These are phyloP conservation scores for Philereme vetulata DNA, from an alignment of 2,888 invertebrate genomes.

Conservation along the genomic window DNA sequence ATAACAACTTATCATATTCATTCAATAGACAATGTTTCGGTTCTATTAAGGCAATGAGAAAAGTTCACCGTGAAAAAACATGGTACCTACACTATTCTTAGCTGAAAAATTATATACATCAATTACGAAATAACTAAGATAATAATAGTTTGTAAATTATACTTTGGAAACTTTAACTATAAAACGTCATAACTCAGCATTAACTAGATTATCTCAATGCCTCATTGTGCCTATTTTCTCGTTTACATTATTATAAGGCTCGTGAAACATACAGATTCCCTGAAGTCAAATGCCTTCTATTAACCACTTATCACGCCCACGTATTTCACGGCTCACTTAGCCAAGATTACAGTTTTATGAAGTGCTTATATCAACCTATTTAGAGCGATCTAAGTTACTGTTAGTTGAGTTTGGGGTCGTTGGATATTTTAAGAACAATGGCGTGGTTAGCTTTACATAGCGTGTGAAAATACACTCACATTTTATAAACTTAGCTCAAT, in stretches of 20 bases:
- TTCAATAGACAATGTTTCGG: no score
- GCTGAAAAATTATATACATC: no score
- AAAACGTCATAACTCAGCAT: no score
- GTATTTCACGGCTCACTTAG: conserved; percentile 39
- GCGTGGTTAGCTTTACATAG: not conserved
- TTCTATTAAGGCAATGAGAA: no score
- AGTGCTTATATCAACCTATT: conserved; percentile 33
- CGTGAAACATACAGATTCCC: not conserved
- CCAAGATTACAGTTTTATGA: conserved; percentile 38
- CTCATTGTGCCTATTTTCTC: not conserved
- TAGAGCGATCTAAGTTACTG: conserved; percentile 26
- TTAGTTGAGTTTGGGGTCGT: conserved; percentile 18
- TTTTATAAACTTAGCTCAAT: not conserved
- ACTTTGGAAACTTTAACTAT: no score
- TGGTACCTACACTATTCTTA: no score
- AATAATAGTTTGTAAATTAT: no score
- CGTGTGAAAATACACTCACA: not conserved
- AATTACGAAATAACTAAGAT: no score
- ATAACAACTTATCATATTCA: no score
- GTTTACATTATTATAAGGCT: not conserved
- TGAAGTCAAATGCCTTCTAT: conserved; percentile 26
- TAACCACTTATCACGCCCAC: conserved; percentile 27
- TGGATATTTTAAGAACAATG: conserved; percentile 19
- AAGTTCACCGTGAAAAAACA: no score
- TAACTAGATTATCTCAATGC: no score